Percentiles rank a stretch among this genome's conserved stretches.
phyloP scores from a whole-genome alignment of 2,113 vertebrate genomes.

The Mus pahari region DNA sequence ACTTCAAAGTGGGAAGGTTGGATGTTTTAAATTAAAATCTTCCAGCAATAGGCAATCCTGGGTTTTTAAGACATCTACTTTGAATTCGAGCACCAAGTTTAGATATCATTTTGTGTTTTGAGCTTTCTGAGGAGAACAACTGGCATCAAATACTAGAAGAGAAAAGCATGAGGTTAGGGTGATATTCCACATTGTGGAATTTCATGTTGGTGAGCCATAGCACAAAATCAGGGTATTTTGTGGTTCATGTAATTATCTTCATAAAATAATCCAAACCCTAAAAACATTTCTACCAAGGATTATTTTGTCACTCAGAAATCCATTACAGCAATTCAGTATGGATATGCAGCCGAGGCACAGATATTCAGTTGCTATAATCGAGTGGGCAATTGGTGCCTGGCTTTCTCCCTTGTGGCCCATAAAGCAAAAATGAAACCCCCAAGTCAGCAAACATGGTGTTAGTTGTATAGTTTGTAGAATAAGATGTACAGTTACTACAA shows the following conservation, averaged over 20 bases:
- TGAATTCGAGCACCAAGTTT: background rate
- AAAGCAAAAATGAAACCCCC: background rate
- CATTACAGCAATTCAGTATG: background rate
- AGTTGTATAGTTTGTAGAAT: background rate
- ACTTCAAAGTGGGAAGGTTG: constrained; percentile 33
- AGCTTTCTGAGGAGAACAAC: background rate
- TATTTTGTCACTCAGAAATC: constrained; percentile 60
- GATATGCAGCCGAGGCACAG: background rate
- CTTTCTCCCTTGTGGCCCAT: background rate
- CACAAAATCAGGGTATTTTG: constrained; percentile 32
- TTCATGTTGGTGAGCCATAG: constrained; percentile 39
- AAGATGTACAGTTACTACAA: background rate
- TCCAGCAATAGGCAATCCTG: background rate
- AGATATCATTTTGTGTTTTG: background rate
- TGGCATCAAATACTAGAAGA: background rate
- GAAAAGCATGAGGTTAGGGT: background rate
- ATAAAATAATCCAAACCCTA: background rate
- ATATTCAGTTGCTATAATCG: background rate
- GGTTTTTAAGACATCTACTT: background rate
- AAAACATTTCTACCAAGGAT: constrained; percentile 23
- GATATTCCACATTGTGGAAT: background rate
- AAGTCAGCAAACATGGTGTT: background rate
- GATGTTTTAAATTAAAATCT: constrained; percentile 30
- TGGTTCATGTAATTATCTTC: constrained; percentile 54
- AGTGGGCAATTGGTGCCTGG: background rate